Evolutionary conservation across 2,797 vertebrate species (phyloP), one percentile per base, ranked within the genome.

Genomic region (Sylvia borin): DNA sequence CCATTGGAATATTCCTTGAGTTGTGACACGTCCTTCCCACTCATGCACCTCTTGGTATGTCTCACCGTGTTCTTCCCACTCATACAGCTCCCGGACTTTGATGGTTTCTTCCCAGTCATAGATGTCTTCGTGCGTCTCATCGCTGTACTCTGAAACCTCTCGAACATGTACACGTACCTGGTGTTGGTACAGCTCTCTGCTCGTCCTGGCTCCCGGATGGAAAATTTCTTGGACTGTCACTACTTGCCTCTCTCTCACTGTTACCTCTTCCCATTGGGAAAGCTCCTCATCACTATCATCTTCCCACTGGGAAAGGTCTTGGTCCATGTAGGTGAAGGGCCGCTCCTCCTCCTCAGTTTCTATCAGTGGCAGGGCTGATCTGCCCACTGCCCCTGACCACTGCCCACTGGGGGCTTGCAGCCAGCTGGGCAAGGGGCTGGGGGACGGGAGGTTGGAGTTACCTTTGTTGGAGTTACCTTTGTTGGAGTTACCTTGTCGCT

Each of bases 151-250:
- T 27, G n/a, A 36, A 73, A 58, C 16, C 4, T 47, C 54, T 14
- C 3, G 11, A 45, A 73, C 19, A 1, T 3, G 7, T 42, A 73
- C 9, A 31, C 4, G 3, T 31, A 58, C 20, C 20, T 36, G 42
- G 26, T 4, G 4, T 22, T 24, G 42, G 54, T 24, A 58, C 11
- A 58, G 29, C 21, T 24, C 36, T 31, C 5, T 42, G 42, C 15
- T 24, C 4, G 19, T 36, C 20, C 42, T 11, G 54, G 20, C 40
- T 58, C 16, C 42, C 7, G 0, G 1, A 4, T 4, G 40, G 32
- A 25, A 34, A 34, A 45, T 13, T 45, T 57, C 42, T 45, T 55
- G 17, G 15, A 29, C 14, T 57, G 10, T 34, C 40, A 21, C 10
- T 8, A 43, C 10, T 32, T 36, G n/a, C n/a, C 16, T 12, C 40